Evolutionary conservation across 64 coral and sea anemone species (phyloP).

Genomic region (Exaiptasia diaphana): DNA sequence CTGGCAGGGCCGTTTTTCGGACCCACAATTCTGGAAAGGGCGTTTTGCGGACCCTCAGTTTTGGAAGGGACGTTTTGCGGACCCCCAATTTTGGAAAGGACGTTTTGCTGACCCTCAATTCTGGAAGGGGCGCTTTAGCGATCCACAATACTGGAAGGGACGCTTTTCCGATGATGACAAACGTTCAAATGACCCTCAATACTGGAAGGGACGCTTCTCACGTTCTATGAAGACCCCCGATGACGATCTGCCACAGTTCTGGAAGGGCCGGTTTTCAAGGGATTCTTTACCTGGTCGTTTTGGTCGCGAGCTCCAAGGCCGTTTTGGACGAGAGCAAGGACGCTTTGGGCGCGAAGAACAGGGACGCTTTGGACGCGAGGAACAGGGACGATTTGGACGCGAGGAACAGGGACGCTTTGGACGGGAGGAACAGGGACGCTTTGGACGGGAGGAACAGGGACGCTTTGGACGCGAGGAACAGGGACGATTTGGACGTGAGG

Average conservation of each 20-base stretch:
- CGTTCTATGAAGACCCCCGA: neutral
- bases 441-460: conserved; percentile 41
- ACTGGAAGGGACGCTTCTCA: conserved; percentile 56
- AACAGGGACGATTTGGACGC: conserved; percentile 44
- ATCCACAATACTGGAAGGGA: conserved; percentile 47
- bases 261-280: conserved; percentile 40
- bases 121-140: conserved; percentile 46
- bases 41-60: conserved; percentile 55
- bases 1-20: conserved; percentile 40
- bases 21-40: conserved; percentile 20
- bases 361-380: conserved; percentile 42
- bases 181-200: conserved; percentile 24
- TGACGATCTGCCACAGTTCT: conserved; percentile 25
- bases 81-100: conserved; percentile 19
- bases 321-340: conserved; percentile 20
- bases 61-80: conserved; percentile 48
- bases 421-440: conserved; percentile 15
- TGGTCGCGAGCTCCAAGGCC: conserved; percentile 38
- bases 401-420: conserved; percentile 40
- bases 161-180: conserved; percentile 4
- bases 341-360: conserved; percentile 21
- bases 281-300: conserved; percentile 36
- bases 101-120: conserved; percentile 55
- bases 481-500: conserved; percentile 40
- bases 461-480: conserved; percentile 45